A percentile compares a stretch with the other conserved stretches of the same genome.
Conservation (phyloP, 2,113 vertebrate genomes). For the Cinclus mexicanus region DNA sequence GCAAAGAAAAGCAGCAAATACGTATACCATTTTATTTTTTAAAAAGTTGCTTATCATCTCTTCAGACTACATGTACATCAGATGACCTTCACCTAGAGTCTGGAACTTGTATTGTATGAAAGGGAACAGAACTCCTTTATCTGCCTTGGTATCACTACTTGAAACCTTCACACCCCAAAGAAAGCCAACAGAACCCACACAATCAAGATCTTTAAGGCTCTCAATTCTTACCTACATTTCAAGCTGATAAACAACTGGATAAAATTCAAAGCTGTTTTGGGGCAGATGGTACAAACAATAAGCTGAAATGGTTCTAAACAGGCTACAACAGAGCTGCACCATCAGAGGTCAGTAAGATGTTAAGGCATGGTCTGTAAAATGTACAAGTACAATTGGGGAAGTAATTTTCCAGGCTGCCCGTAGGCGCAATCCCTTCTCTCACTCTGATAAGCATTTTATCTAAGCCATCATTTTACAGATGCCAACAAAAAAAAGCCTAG, state of each 20-base stretch:
- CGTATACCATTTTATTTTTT: not conserved
- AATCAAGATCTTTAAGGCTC: not conserved
- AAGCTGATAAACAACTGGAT: not conserved
- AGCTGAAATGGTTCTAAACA: not conserved
- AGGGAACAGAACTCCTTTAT: not conserved
- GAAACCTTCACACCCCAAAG: not conserved
- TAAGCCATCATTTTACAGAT: not conserved
- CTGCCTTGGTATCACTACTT: not conserved
- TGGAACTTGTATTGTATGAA: not conserved
- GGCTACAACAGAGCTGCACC: not conserved
- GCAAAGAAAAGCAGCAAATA: not conserved
- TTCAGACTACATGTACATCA: rapidly evolving
- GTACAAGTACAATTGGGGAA: not conserved
- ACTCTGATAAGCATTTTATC: not conserved
- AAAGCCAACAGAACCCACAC: not conserved
- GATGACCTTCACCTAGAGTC: not conserved
- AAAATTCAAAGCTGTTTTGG: not conserved
- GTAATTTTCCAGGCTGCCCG: not conserved
- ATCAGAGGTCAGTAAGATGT: not conserved
- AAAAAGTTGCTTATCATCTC: not conserved
- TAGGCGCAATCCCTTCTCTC: not conserved
- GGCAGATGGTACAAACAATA: not conserved
- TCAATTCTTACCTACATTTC: not conserved
- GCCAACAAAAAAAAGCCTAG: not conserved
- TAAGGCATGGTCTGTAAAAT: not conserved